Conservation (phyloP, 2,888 invertebrate genomes). For the Drosophila affinis region DNA sequence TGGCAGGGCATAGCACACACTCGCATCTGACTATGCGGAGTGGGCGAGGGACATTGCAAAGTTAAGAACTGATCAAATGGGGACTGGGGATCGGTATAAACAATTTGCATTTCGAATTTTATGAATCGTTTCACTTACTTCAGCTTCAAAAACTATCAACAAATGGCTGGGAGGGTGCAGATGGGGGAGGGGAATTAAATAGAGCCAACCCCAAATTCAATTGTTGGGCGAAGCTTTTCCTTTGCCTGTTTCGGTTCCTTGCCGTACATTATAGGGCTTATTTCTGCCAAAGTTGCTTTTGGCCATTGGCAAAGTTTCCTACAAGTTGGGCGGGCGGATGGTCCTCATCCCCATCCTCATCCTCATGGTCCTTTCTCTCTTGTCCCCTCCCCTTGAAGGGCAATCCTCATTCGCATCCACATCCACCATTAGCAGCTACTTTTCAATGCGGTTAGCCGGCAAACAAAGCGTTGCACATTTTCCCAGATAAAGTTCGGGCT, state of each 20-base stretch:
- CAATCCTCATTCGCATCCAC: slow-evolving; percentile 66
- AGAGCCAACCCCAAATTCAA: slow-evolving; percentile 23
- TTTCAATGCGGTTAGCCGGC: slow-evolving; percentile 78
- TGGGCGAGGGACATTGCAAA: background rate
- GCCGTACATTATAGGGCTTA: slow-evolving; percentile 68
- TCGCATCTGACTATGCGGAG: background rate
- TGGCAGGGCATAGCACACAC: background rate
- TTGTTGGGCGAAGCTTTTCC: slow-evolving; percentile 34
- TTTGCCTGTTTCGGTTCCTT: slow-evolving; percentile 20
- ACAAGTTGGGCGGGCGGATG: slow-evolving; percentile 53
- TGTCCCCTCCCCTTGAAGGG: background rate
- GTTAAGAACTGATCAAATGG: slow-evolving; percentile 10
- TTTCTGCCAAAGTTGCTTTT: slow-evolving; percentile 75
- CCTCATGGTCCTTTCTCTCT: background rate
- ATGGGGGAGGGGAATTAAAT: slow-evolving; percentile 27
- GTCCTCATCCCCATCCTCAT: background rate
- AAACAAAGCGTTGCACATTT: slow-evolving; percentile 79
- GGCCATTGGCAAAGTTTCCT: slow-evolving; percentile 75
- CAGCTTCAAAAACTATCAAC: slow-evolving; percentile 29
- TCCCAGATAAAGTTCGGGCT: slow-evolving; percentile 75
- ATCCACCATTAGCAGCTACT: slow-evolving; percentile 79
- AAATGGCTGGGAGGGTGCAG: background rate
- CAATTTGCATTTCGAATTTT: slow-evolving; percentile 22
- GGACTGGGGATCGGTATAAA: slow-evolving; percentile 10
- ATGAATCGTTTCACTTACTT: slow-evolving; percentile 25